A percentile compares a stretch with the other conserved stretches of the same genome.
phyloP scores from a whole-genome alignment of 2,888 invertebrate genomes.

The Fabriciana adippe region DNA sequence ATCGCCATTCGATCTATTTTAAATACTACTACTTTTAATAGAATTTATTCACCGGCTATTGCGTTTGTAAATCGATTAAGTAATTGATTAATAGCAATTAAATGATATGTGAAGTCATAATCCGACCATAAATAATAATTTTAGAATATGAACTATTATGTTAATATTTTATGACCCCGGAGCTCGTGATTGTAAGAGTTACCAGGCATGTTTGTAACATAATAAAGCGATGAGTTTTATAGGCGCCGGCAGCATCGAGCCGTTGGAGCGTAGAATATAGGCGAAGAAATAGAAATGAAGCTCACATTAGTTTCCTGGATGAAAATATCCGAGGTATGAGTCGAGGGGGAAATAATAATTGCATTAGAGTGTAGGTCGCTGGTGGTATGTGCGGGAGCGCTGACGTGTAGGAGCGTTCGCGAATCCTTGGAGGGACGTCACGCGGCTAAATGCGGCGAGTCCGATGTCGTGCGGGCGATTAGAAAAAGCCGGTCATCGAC shows the following conservation, averaged over 20 bases:
- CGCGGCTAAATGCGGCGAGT: conserved; percentile 34
- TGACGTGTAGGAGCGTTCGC: conserved; percentile 12
- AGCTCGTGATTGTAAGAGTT: background rate
- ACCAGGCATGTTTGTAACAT: background rate
- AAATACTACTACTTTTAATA: too few species aligned
- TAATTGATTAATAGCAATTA: too few species aligned
- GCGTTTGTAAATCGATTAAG: too few species aligned
- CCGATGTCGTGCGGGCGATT: conserved; percentile 20
- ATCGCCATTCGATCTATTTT: background rate
- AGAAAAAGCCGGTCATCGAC: conserved; percentile 54
- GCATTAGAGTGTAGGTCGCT: conserved; percentile 16
- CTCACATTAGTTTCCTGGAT: conserved; percentile 10
- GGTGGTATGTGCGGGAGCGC: conserved; percentile 1
- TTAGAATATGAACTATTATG: too few species aligned
- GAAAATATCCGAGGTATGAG: conserved; percentile 25
- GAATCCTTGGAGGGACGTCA: conserved; percentile 34
- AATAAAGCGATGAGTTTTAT: conserved; percentile 4
- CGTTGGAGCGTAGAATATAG: conserved; percentile 2
- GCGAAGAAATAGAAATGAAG: conserved; percentile 11
- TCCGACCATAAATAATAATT: too few species aligned
- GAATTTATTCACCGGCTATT: too few species aligned
- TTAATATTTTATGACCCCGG: background rate
- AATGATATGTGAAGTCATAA: too few species aligned
- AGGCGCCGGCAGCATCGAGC: conserved; percentile 2
- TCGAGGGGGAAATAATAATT: conserved; percentile 21